Evolutionary conservation across 1,140 invertebrate species (phyloP), one percentile per base, ranked within the genome.

Genomic region (Aphis gossypii): DNA sequence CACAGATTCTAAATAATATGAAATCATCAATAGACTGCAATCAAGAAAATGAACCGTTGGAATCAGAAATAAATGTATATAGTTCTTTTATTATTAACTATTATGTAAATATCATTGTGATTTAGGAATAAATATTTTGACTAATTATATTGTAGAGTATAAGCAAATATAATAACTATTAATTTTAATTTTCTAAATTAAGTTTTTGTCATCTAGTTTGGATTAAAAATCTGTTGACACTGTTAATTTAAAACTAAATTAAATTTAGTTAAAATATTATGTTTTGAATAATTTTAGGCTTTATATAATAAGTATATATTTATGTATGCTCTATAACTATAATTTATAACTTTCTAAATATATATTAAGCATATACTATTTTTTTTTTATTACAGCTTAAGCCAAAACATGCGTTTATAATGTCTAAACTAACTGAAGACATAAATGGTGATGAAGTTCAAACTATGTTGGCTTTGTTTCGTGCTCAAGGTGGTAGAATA

Each of bases 401-500:
- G 46, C 84, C 96, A 20, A 94, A 96, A 0, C 98, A 99, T 96
- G 96, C 97, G 6, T 98, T 99, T 95, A 95, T 97, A 1, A 95
- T 96, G 84, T 95, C 96, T 44, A 97, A 97, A 94, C 95, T 99
- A 25, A 97, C 97, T 0, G 95, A 96, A 2, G 95, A 96, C 0
- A 96, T 96, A 0, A 96, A 97, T 83, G 96, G 96, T 41, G 94
- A 95, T 18, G 96, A 97, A 35, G 96, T 98, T 23, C 97, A 97
- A 95, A 96, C 96, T 3, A 94, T 98, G 76, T 95, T 99, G 5
- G 97, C 98, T 0, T 96, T 98, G 95, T 99, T 98, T 95, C 96
- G 98, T 82, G 98, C 98, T 18, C 96, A 97, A 93, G 98, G 98
- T 9, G 97, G 97, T 54, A 96, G 97, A n/a, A 96, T 97, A 48